These are phyloP conservation scores for Lagenorhynchus albirostris DNA, from an alignment of 2,113 vertebrate genomes.

Conservation along the genomic window DNA sequence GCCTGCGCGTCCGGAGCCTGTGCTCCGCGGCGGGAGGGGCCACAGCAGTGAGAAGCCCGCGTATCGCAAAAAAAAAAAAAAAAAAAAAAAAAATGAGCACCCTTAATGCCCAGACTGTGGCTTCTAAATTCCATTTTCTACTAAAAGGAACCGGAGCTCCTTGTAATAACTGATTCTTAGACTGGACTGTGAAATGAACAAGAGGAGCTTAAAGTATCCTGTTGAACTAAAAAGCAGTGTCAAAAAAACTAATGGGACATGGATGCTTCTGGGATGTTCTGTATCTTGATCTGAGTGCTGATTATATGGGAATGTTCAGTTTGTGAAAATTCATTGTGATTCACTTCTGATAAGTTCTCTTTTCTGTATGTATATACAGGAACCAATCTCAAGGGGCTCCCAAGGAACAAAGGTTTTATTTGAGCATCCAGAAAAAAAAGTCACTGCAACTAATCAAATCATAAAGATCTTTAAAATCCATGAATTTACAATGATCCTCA, in stretches of 20 bases:
- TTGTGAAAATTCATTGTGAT: background rate
- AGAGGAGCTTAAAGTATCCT: background rate
- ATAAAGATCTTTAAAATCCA: background rate
- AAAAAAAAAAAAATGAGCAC: no score
- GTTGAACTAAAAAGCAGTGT: background rate
- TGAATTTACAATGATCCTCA: background rate
- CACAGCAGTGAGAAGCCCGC: no score
- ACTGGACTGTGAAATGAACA: background rate
- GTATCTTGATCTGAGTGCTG: background rate
- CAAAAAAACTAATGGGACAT: background rate
- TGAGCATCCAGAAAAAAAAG: background rate
- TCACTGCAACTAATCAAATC: background rate
- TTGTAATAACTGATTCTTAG: background rate
- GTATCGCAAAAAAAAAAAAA: no score
- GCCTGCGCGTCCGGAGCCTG: no score
- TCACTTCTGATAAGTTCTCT: background rate
- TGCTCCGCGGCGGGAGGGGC: no score
- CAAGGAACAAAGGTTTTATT: background rate
- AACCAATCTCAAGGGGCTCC: background rate
- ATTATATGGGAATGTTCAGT: background rate
- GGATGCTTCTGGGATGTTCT: background rate
- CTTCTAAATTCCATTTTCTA: conserved; percentile 15
- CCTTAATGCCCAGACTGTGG: background rate
- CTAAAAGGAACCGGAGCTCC: background rate
- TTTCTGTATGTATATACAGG: background rate